A percentile compares a stretch with the other conserved stretches of the same genome.
These are phyloP conservation scores for Macrobrachium rosenbergii DNA, from an alignment of 1,140 invertebrate genomes.

Conservation along the genomic window DNA sequence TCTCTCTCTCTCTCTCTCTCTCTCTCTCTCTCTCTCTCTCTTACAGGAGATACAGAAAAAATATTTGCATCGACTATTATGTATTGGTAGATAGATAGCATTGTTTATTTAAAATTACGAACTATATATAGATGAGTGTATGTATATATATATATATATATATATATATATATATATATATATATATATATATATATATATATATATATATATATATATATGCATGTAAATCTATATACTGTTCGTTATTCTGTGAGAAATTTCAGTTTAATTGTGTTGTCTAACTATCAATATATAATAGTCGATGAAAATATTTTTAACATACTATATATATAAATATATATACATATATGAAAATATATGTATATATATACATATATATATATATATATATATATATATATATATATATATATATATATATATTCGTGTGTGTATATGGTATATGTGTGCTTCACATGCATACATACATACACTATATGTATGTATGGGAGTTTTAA, in stretches of 20 bases:
- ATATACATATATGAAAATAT: neutral
- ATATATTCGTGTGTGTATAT: neutral
- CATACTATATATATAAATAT: constrained; percentile 1
- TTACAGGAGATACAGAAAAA: too few species aligned
- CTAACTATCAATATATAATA: too few species aligned
- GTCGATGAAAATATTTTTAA: too few species aligned
- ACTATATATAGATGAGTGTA: neutral
- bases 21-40: too few species aligned
- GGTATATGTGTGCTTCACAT: neutral
- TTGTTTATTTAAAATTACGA: too few species aligned
- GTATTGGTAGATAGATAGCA: too few species aligned
- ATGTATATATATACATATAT: constrained; percentile 13
- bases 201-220: constrained; percentile 3
- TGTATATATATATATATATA: constrained; percentile 9
- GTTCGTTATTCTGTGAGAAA: too few species aligned
- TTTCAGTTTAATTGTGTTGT: too few species aligned
- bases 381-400: neutral
- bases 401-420: constrained; percentile 22
- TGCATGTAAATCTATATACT: neutral
- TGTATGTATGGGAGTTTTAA: too few species aligned
- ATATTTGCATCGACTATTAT: too few species aligned
- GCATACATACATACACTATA: too few species aligned
- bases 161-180: neutral
- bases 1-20: too few species aligned
- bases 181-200: constrained; percentile 13